These are phyloP conservation scores for Trinorchestia longiramus DNA, from an alignment of 1,140 invertebrate species.

Conservation along the genomic window DNA sequence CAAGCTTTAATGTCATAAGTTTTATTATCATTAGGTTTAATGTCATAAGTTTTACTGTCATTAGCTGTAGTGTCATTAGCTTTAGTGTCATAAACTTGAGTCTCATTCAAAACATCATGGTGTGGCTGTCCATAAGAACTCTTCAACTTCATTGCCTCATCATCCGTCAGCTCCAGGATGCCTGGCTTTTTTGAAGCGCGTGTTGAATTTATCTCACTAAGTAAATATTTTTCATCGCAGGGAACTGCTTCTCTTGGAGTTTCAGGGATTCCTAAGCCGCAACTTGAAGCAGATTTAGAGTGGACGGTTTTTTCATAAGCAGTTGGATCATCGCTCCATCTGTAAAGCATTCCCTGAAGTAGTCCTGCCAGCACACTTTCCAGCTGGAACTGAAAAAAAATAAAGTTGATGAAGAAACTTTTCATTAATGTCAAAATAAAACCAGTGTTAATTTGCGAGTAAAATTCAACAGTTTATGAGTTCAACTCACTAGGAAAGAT, in stretches of 20 bases:
- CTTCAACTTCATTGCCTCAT: neutral
- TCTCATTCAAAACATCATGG: neutral
- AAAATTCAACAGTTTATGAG: neutral
- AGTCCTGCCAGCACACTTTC: neutral
- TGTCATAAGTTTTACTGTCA: no score
- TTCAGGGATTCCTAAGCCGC: neutral
- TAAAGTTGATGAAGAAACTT: neutral
- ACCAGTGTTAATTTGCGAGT: neutral
- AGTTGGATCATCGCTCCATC: neutral
- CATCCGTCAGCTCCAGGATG: neutral
- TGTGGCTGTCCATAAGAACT: neutral
- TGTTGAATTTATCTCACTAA: neutral
- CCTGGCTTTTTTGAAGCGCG: neutral
- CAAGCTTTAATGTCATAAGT: no score
- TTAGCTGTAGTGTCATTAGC: no score
- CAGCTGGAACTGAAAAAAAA: neutral
- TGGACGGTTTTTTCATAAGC: neutral
- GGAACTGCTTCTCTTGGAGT: neutral
- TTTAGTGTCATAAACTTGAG: neutral
- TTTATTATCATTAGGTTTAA: no score
- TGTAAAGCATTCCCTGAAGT: constrained; percentile 2
- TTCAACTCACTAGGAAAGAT: constrained; percentile 7
- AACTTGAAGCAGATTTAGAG: neutral
- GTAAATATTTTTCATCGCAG: neutral
- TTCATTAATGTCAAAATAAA: neutral